Evolutionary conservation across 2,888 invertebrate genomes (phyloP).

Genomic region (Andrena chrysosceles): DNA sequence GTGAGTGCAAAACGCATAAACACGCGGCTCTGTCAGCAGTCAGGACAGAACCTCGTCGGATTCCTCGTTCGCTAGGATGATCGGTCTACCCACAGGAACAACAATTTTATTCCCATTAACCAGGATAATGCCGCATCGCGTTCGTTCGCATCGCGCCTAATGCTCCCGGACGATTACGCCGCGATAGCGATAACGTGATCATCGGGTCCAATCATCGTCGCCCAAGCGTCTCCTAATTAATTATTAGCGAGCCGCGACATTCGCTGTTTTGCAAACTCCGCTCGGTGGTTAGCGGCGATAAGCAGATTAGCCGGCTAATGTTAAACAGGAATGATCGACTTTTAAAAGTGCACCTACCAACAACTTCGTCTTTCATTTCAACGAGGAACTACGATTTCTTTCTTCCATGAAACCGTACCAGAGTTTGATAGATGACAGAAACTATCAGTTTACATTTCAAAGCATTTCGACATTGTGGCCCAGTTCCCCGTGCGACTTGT

Average conservation of each 20-base stretch:
- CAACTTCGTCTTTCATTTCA: background rate
- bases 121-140: constrained; percentile 67
- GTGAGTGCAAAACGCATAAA: constrained; percentile 10
- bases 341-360: too few species aligned
- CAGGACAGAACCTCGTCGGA: constrained; percentile 20
- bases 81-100: constrained; percentile 49
- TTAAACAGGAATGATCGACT: background rate
- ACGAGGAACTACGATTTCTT: background rate
- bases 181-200: constrained; percentile 67
- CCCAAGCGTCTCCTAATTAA: constrained; percentile 63
- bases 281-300: constrained; percentile 20
- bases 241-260: constrained; percentile 50
- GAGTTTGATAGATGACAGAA: background rate
- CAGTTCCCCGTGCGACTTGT: background rate
- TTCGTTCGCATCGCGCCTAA: constrained; percentile 66
- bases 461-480: background rate
- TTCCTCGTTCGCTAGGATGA: constrained; percentile 17
- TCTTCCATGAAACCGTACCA: background rate
- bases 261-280: constrained; percentile 37
- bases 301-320: constrained; percentile 1
- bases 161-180: constrained; percentile 66
- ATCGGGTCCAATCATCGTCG: constrained; percentile 58
- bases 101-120: constrained; percentile 75
- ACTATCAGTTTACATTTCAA: background rate
- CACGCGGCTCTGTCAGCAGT: constrained; percentile 25